Conservation (phyloP, 2,888 invertebrate species). For the Drosophila anceps region DNA sequence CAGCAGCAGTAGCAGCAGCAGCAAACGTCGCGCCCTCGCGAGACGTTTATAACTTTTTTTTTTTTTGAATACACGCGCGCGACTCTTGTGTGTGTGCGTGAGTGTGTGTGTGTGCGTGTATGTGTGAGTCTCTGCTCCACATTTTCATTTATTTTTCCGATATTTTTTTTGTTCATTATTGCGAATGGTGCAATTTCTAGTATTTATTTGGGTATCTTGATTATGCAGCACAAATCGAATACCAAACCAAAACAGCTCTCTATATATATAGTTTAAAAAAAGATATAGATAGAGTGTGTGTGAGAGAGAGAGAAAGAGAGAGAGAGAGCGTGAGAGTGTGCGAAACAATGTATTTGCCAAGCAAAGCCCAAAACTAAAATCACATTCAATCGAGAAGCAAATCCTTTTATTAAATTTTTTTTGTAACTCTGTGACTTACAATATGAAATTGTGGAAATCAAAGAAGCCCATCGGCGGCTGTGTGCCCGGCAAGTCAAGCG, state of each 20-base stretch:
- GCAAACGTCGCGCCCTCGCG: constrained; percentile 20
- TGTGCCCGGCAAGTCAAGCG: constrained; percentile 84
- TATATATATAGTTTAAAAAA: constrained; percentile 12
- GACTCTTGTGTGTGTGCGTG: constrained; percentile 3
- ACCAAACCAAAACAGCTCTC: constrained; percentile 9
- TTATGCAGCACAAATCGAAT: constrained; percentile 30
- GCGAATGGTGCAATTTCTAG: constrained; percentile 35
- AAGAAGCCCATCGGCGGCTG: constrained; percentile 85
- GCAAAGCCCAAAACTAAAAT: constrained; percentile 6
- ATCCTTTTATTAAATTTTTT: constrained; percentile 3
- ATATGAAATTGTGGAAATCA: constrained; percentile 85
- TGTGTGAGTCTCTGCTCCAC: constrained; percentile 47
- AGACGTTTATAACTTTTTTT: constrained; percentile 18
- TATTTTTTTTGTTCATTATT: constrained; percentile 42
- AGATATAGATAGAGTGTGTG: constrained; percentile 10
- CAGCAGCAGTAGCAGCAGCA: constrained; percentile 11
- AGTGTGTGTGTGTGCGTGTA: constrained; percentile 16
- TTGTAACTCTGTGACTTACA: constrained; percentile 13
- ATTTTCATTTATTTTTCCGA: constrained; percentile 58
- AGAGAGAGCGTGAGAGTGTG: neutral
- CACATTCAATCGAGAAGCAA: neutral
- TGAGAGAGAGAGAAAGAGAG: too few species aligned
- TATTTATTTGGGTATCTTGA: constrained; percentile 36
- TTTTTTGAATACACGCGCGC: constrained; percentile 36
- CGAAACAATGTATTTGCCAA: constrained; percentile 25